These are phyloP conservation scores for Cataglyphis cursor DNA, from an alignment of 2,888 invertebrate species.

Conservation along the genomic window DNA sequence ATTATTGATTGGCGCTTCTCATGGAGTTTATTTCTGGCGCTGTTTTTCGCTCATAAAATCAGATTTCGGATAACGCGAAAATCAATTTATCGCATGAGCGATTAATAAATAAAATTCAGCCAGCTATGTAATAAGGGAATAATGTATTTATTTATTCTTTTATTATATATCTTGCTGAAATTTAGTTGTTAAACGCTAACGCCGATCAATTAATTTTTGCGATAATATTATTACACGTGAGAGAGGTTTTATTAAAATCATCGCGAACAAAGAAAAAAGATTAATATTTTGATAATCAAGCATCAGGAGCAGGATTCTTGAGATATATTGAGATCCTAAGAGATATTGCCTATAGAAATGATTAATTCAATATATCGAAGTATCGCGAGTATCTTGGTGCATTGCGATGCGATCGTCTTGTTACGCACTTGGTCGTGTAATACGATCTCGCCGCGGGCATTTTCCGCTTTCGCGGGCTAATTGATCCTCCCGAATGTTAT, in stretches of 20 bases:
- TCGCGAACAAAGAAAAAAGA: not conserved
- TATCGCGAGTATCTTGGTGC: no score
- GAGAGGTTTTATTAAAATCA: not conserved
- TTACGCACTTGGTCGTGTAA: conserved; percentile 19
- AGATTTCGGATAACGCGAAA: conserved; percentile 34
- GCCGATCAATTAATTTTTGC: conserved; percentile 35
- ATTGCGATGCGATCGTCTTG: conserved; percentile 26
- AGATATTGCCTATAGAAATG: not conserved
- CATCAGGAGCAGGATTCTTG: not conserved
- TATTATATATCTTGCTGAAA: not conserved
- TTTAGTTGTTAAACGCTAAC: not conserved
- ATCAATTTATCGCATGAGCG: conserved; percentile 26
- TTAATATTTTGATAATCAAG: not conserved
- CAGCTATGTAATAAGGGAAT: not conserved
- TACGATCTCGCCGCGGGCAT: conserved; percentile 32
- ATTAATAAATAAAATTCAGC: not conserved
- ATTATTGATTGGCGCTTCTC: conserved; percentile 24
- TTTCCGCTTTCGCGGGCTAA: conserved; percentile 40
- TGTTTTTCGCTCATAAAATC: conserved; percentile 28
- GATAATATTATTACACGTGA: not conserved
- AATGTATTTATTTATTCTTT: not conserved
- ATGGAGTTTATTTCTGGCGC: conserved; percentile 24
- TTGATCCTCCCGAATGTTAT: conserved; percentile 30
- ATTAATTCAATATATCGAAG: conserved; percentile 1
- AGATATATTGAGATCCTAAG: not conserved